Evolutionary conservation across 2,113 vertebrate genomes (phyloP).

Genomic region (Otis tarda): DNA sequence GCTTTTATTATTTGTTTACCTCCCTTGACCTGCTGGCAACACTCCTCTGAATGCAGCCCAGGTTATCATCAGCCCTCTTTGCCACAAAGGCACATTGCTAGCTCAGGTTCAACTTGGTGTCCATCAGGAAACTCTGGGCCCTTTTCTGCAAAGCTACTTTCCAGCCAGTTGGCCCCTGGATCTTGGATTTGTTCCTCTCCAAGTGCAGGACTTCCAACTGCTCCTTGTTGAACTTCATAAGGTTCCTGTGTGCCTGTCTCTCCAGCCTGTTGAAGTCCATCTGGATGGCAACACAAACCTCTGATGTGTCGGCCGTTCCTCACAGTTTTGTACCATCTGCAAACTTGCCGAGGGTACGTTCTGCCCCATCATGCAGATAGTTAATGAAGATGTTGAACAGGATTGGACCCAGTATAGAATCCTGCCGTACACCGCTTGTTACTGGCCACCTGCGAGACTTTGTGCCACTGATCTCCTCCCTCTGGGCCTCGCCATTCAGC

Average conservation of each 20-base stretch:
- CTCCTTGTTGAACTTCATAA: background rate
- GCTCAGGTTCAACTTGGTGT: background rate
- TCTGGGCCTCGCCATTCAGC: background rate
- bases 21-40: background rate
- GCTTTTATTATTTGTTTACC: background rate
- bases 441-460: background rate
- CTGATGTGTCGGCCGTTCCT: background rate
- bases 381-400: background rate
- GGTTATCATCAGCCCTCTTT: background rate
- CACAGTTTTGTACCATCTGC: background rate
- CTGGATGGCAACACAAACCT: background rate
- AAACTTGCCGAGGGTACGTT: background rate
- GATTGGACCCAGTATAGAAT: background rate
- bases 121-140: background rate
- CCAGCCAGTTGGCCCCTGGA: background rate
- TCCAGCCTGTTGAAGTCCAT: background rate
- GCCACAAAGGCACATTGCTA: background rate
- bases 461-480: background rate
- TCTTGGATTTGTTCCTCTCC: background rate
- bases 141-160: background rate
- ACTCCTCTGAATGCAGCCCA: background rate
- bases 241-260: background rate
- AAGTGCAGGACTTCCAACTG: background rate
- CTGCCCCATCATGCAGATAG: background rate
- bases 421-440: background rate